A percentile compares a stretch with the other conserved stretches of the same genome.
These are phyloP conservation scores for Lamprotornis superbus DNA, from an alignment of 2,113 vertebrate genomes.

Conservation along the genomic window DNA sequence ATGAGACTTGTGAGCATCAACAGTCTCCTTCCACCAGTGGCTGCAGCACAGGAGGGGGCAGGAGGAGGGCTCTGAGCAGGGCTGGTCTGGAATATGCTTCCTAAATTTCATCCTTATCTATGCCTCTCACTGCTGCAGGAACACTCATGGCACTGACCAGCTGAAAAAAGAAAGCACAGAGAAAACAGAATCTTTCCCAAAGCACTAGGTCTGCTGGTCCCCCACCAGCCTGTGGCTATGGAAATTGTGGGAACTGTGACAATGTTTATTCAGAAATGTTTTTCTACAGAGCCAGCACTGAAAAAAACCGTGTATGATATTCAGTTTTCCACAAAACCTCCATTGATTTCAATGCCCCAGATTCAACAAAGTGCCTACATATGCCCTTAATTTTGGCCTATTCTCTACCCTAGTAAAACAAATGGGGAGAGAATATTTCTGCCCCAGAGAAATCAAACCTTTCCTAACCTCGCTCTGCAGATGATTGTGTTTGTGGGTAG, in stretches of 20 bases:
- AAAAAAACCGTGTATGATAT: fast-evolving
- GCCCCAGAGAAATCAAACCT: neutral
- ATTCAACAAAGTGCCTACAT: fast-evolving
- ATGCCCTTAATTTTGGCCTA: neutral
- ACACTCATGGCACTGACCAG: fast-evolving
- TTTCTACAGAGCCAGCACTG: neutral
- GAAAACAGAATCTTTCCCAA: neutral
- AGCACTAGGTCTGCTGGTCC: neutral
- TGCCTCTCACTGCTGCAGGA: neutral
- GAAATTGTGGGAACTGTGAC: neutral
- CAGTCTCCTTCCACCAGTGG: neutral
- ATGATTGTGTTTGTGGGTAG: neutral
- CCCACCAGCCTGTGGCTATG: neutral
- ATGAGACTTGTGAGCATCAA: neutral
- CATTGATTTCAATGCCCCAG: neutral
- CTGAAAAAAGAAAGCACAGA: neutral
- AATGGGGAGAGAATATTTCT: neutral
- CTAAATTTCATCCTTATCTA: neutral
- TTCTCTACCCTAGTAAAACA: neutral
- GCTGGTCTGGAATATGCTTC: neutral
- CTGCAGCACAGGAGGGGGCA: neutral
- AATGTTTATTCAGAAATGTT: neutral
- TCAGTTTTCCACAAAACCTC: neutral
- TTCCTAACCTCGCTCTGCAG: neutral
- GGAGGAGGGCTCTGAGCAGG: neutral